These are phyloP conservation scores for Helleia helle DNA, from an alignment of 2,888 invertebrate species.

Conservation along the genomic window DNA sequence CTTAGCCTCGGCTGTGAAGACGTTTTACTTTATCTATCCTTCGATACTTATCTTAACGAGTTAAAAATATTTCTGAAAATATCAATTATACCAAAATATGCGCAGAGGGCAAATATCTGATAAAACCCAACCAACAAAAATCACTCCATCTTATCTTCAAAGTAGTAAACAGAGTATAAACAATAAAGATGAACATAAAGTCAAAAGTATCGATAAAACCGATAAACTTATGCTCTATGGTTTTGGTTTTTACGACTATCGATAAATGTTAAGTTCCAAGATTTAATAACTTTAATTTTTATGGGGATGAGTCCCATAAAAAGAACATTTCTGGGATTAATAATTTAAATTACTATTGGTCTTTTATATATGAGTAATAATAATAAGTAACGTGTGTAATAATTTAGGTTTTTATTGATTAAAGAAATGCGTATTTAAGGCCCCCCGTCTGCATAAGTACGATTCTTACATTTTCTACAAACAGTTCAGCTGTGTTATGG, in stretches of 20 bases:
- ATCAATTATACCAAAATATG: background rate
- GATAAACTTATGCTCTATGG: background rate
- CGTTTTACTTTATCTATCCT: too few species aligned
- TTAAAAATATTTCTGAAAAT: too few species aligned
- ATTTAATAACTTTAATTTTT: slow-evolving; percentile 1
- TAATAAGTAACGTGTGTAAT: too few species aligned
- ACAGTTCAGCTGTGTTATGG: too few species aligned
- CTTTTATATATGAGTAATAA: too few species aligned
- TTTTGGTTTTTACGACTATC: slow-evolving; percentile 8
- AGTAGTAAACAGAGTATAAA: slow-evolving; percentile 2
- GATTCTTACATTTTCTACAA: too few species aligned
- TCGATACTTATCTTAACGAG: too few species aligned
- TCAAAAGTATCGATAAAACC: slow-evolving; percentile 4
- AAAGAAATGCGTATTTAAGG: too few species aligned
- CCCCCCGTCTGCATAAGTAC: too few species aligned
- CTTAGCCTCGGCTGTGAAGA: too few species aligned
- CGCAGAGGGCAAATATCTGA: background rate
- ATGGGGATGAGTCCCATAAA: slow-evolving; percentile 1
- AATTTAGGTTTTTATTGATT: too few species aligned
- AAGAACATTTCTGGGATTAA: background rate
- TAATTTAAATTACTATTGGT: background rate
- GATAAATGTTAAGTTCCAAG: slow-evolving; percentile 2
- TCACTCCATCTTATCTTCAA: background rate
- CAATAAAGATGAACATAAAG: background rate
- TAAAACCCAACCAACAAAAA: too few species aligned